phyloP scores from a whole-genome alignment of 2,797 vertebrate genomes.

The Cossypha heuglini region DNA sequence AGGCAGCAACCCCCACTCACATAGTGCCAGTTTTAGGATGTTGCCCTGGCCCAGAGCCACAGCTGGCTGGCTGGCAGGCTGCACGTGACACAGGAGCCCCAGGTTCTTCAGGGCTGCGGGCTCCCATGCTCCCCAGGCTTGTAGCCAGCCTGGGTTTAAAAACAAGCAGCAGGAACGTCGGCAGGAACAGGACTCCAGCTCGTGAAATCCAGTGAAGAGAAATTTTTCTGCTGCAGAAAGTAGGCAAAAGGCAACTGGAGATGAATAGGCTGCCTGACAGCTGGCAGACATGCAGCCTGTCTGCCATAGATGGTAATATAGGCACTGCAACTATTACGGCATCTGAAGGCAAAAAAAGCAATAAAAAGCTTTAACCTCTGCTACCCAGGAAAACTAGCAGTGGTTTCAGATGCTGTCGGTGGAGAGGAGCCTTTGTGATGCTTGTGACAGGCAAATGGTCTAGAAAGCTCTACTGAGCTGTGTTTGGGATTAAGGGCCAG shows the following conservation, averaged over 20 bases:
- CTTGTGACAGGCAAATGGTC: neutral
- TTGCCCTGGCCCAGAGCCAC: neutral
- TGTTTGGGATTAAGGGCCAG: neutral
- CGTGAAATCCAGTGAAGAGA: constrained; percentile 13
- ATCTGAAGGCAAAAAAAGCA: constrained; percentile 32
- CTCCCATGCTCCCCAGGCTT: neutral
- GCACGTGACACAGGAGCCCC: neutral
- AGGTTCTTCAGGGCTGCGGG: neutral
- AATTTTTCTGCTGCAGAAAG: constrained; percentile 52
- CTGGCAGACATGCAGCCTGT: constrained; percentile 37
- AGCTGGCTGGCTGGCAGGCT: neutral
- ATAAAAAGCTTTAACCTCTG: constrained; percentile 48
- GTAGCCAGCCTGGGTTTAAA: neutral
- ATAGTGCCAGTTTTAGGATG: neutral
- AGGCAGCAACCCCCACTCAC: neutral
- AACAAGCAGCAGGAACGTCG: neutral
- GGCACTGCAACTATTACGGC: constrained; percentile 39
- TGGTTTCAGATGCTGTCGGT: neutral
- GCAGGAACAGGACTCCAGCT: neutral
- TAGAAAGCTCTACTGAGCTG: neutral
- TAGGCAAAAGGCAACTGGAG: constrained; percentile 67
- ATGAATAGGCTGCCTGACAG: constrained; percentile 64
- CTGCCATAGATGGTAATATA: constrained; percentile 66
- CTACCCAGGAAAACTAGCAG: neutral
- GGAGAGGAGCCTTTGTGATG: neutral